Evolutionary conservation across 1,140 invertebrate genomes (phyloP).

Genomic region (Drosophila murphyi): DNA sequence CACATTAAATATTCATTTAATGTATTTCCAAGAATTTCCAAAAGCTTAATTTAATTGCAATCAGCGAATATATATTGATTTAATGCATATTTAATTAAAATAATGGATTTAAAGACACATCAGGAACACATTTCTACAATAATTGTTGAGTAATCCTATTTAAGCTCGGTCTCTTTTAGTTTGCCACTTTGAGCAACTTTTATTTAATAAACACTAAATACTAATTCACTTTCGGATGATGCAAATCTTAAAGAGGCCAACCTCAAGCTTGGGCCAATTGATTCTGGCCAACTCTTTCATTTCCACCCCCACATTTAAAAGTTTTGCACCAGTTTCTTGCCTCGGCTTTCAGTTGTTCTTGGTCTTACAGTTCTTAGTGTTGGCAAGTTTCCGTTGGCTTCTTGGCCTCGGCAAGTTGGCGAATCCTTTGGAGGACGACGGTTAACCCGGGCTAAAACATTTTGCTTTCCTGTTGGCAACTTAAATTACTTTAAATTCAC

Average conservation of each 20-base stretch:
- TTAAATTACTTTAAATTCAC: conserved; percentile 63
- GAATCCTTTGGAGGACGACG: conserved; percentile 62
- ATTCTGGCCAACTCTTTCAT: conserved; percentile 26
- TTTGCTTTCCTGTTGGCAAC: conserved; percentile 45
- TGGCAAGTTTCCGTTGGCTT: conserved; percentile 44
- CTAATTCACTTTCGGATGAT: not conserved
- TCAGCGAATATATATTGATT: too few species aligned
- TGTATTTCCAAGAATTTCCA: too few species aligned
- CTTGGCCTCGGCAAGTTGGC: conserved; percentile 60
- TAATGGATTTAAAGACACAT: too few species aligned
- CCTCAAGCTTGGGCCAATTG: conserved; percentile 33
- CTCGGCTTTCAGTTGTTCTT: conserved; percentile 24
- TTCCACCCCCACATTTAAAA: conserved; percentile 1
- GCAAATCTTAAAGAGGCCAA: conserved; percentile 14
- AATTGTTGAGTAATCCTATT: too few species aligned
- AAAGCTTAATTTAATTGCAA: too few species aligned
- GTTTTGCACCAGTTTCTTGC: conserved; percentile 20
- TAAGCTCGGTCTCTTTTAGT: too few species aligned
- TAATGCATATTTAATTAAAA: too few species aligned
- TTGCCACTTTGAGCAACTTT: not conserved
- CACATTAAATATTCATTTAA: too few species aligned
- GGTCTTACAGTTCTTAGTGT: conserved; percentile 13
- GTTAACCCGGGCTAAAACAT: conserved; percentile 45
- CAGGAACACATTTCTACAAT: too few species aligned
- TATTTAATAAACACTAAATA: not conserved